These are phyloP conservation scores for Strigamia maritima DNA, from an alignment of 2,888 invertebrate species.

Conservation along the genomic window DNA sequence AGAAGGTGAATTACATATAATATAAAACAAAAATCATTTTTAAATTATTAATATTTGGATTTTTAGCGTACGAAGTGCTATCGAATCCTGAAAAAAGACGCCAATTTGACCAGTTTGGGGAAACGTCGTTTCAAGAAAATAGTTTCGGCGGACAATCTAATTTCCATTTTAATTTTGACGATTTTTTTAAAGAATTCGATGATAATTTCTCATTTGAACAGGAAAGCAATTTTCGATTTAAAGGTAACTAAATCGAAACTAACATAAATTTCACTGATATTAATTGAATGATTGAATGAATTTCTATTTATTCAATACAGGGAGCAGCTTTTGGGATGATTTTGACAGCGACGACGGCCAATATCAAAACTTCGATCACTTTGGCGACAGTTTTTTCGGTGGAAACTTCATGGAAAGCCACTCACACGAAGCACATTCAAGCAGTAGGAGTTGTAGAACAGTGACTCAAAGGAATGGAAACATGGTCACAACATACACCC, in stretches of 20 bases:
- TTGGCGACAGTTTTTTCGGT: neutral
- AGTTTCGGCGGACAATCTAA: too few species aligned
- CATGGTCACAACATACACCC: slow-evolving; percentile 50
- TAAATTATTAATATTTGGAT: slow-evolving; percentile 40
- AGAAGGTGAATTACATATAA: slow-evolving; percentile 51
- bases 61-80: too few species aligned
- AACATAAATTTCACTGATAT: neutral
- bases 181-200: too few species aligned
- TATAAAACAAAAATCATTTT: neutral
- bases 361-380: neutral
- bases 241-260: slow-evolving; percentile 18
- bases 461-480: slow-evolving; percentile 50
- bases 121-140: too few species aligned
- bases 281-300: neutral
- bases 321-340: neutral
- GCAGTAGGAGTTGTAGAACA: slow-evolving; percentile 47
- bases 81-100: too few species aligned
- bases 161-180: too few species aligned
- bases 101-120: too few species aligned
- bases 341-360: neutral
- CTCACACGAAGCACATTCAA: neutral
- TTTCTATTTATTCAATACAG: neutral
- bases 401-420: neutral
- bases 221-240: slow-evolving; percentile 41
- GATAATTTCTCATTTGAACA: neutral